Base-by-base conservation (phyloP, 1,140 invertebrate species). In the Heliconius nattereri region DNA sequence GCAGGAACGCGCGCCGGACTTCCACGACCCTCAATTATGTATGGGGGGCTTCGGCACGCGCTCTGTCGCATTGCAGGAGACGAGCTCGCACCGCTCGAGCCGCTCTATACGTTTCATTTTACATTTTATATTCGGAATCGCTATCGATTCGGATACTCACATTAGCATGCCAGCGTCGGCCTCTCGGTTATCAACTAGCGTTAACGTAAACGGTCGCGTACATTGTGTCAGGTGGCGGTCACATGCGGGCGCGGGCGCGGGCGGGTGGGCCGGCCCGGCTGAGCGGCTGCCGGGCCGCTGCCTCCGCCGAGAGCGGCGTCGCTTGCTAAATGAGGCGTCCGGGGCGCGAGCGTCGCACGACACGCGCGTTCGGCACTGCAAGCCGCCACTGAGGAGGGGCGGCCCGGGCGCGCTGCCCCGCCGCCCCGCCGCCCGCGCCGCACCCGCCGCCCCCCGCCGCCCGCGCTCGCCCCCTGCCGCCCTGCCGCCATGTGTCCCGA, bases 321-420 rank as follows among this genome's bases (percentile, higher is more conserved):
- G 90, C 87, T 90, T 84, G 89, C 84, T 90, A 90, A 94, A 89
- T 94, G 92, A 92, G 88, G 86, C 84, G 85, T 88, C 84, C 85
- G 86, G 86, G 54, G n/a, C 86, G 89, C 90, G 92, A 92, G 89
- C 89, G 89, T 90, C 90, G 84, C 86, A 88, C 92, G 90, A 92
- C 90, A 93, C 92, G 92, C 92, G 91, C 91, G 91, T 90, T 88
- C 88, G 89, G 89, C 91, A 93, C 90, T 92, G 91, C 91, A 90
- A 88, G 86, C 90, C 90, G 90, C 88, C 91, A 93, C 91, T 94
- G 91, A 92, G 91, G 92, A 91, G 92, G 92, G 91, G 91, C 91
- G 91, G 90, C 91, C 91, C 88, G 91, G 89, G 87, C 87, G 83
- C 85, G 79, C 82, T 84, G 74, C 83, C 83, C 85, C 84, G 37